phyloP scores from a whole-genome alignment of 1,140 invertebrate species.

The Sycophila sp. region DNA sequence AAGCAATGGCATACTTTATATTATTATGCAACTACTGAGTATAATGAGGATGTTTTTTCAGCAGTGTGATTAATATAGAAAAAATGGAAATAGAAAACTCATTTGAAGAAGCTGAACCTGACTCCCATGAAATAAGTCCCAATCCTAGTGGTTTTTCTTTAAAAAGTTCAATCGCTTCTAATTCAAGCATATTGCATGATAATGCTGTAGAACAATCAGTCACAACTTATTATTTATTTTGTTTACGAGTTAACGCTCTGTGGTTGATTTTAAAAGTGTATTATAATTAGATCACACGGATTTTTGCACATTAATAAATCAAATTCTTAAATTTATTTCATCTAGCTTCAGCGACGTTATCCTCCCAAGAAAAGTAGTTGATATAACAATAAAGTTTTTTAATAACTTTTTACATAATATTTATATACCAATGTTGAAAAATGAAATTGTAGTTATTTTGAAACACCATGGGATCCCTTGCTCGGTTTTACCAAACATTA shows the following conservation, averaged over 20 bases:
- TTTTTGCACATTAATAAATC: conserved; percentile 15
- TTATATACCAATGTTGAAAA: conserved; percentile 16
- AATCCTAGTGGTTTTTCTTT: background rate
- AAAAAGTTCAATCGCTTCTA: background rate
- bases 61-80: background rate
- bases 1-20: background rate
- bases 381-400: background rate
- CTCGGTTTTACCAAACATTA: background rate
- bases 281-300: too few relatives aligned
- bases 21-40: background rate
- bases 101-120: too few relatives aligned
- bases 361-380: conserved; percentile 23
- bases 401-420: background rate
- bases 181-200: too few relatives aligned
- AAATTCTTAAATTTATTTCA: conserved; percentile 30
- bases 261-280: background rate
- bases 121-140: background rate
- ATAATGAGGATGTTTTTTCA: background rate
- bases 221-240: background rate
- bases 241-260: background rate
- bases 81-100: background rate
- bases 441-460: conserved; percentile 5
- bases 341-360: conserved; percentile 17
- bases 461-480: background rate
- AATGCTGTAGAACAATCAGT: too few relatives aligned